Percentiles rank a stretch among this genome's conserved stretches.
Evolutionary conservation across 2,888 invertebrate genomes (phyloP).

Genomic region (Ophion obscuratus): DNA sequence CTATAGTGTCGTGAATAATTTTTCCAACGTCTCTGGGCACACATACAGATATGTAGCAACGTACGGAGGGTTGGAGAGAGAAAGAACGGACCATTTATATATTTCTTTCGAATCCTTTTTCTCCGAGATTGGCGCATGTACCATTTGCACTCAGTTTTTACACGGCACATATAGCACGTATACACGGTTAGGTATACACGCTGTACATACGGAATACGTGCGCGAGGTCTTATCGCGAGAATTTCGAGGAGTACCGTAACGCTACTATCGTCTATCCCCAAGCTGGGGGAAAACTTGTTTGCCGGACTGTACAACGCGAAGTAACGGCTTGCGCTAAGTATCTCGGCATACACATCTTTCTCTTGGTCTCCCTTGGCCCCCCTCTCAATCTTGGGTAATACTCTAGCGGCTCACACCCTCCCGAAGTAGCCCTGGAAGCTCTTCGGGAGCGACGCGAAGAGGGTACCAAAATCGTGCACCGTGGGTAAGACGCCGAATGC

Average conservation of each 20-base stretch:
- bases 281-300: slow-evolving; percentile 56
- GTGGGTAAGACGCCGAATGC: slow-evolving; percentile 36
- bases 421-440: slow-evolving; percentile 43
- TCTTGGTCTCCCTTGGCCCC: slow-evolving; percentile 56
- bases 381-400: slow-evolving; percentile 51
- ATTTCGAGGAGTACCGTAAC: slow-evolving; percentile 43
- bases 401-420: slow-evolving; percentile 35
- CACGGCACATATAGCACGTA: slow-evolving; percentile 18
- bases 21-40: slow-evolving; percentile 36
- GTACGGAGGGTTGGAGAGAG: not conserved
- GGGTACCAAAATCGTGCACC: slow-evolving; percentile 38
- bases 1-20: slow-evolving; percentile 51
- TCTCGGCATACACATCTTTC: slow-evolving; percentile 72
- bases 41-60: not conserved
- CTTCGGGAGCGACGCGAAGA: slow-evolving; percentile 31
- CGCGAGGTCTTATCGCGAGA: slow-evolving; percentile 47
- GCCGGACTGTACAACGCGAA: slow-evolving; percentile 70
- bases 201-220: slow-evolving; percentile 32
- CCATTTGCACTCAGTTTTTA: slow-evolving; percentile 45
- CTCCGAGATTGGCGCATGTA: slow-evolving; percentile 31
- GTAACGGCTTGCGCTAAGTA: slow-evolving; percentile 74
- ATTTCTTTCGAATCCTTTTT: slow-evolving; percentile 56
- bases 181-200: slow-evolving; percentile 23
- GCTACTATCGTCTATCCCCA: slow-evolving; percentile 19
- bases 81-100: slow-evolving; percentile 49